A percentile compares a stretch with the other conserved stretches of the same genome.
Conservation (phyloP, 2,888 invertebrate species). For the Venustoraphidia nigricollis region DNA sequence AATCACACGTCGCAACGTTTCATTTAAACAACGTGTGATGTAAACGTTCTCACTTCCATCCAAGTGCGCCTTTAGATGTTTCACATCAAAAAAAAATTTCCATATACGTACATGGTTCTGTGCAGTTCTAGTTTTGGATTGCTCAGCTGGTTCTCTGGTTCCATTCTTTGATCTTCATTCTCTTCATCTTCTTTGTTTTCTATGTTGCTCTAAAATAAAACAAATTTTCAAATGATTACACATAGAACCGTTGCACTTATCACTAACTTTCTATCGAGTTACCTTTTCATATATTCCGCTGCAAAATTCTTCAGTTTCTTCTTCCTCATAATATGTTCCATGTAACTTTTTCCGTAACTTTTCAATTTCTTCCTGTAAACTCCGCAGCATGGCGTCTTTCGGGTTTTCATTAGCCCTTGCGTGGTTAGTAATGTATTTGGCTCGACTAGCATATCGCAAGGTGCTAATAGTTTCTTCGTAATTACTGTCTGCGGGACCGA, state of each 20-base stretch:
- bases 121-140: constrained; percentile 38
- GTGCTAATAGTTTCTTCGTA: constrained; percentile 97
- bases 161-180: constrained; percentile 47
- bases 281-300: constrained; percentile 15
- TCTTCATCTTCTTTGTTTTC: too few relatives aligned
- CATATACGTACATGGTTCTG: constrained; percentile 15
- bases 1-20: too few relatives aligned
- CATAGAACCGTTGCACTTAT: constrained; percentile 21
- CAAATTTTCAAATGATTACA: constrained; percentile 9
- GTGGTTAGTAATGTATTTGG: constrained; percentile 96
- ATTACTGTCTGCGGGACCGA: constrained; percentile 92
- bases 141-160: constrained; percentile 39
- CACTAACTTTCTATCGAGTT: constrained; percentile 21
- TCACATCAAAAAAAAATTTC: too few relatives aligned
- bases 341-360: constrained; percentile 67
- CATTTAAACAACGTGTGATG: too few relatives aligned
- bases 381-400: constrained; percentile 85
- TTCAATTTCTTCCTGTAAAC: constrained; percentile 94
- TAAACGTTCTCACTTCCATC: too few relatives aligned
- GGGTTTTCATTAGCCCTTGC: constrained; percentile 94
- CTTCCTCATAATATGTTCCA: constrained; percentile 41
- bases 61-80: too few relatives aligned
- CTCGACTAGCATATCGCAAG: constrained; percentile 89
- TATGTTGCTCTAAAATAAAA: constrained; percentile 19
- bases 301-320: constrained; percentile 22